Evolutionary conservation across 2,888 invertebrate genomes (phyloP).

Genomic region (Plagodis pulveraria): DNA sequence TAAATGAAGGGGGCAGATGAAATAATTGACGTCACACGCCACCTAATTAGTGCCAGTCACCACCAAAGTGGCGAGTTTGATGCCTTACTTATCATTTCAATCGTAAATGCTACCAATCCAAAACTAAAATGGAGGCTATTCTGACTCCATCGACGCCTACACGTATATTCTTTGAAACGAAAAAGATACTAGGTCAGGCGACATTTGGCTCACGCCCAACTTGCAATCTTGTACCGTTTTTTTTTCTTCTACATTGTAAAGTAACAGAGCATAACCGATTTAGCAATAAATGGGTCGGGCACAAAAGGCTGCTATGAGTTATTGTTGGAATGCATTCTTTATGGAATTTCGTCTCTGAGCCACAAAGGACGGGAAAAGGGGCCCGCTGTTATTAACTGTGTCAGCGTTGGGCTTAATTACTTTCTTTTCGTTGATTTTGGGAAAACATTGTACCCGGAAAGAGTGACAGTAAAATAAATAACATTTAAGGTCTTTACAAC

Average conservation of each 20-base stretch:
- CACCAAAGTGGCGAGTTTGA: no score
- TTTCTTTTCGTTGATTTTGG: constrained; percentile 18
- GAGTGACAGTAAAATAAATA: constrained; percentile 7
- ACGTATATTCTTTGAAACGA: constrained; percentile 46
- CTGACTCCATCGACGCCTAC: constrained; percentile 5
- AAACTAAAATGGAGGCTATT: not conserved
- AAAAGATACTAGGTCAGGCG: constrained; percentile 67
- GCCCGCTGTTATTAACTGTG: constrained; percentile 24
- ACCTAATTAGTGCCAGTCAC: no score
- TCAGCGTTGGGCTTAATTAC: constrained; percentile 22
- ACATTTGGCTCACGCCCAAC: constrained; percentile 68
- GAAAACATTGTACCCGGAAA: not conserved
- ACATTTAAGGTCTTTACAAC: no score
- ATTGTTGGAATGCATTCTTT: constrained; percentile 26
- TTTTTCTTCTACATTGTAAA: constrained; percentile 59
- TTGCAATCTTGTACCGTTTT: constrained; percentile 64
- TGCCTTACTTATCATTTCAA: no score
- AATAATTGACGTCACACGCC: no score
- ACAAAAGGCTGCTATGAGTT: constrained; percentile 23
- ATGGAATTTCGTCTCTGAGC: constrained; percentile 12
- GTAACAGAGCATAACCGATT: constrained; percentile 67
- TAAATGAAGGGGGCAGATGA: no score
- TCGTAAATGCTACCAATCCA: not conserved
- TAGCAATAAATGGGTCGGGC: constrained; percentile 57
- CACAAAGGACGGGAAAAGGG: constrained; percentile 23